phyloP scores from a whole-genome alignment of 2,888 invertebrate genomes.

The Euproctis similis region DNA sequence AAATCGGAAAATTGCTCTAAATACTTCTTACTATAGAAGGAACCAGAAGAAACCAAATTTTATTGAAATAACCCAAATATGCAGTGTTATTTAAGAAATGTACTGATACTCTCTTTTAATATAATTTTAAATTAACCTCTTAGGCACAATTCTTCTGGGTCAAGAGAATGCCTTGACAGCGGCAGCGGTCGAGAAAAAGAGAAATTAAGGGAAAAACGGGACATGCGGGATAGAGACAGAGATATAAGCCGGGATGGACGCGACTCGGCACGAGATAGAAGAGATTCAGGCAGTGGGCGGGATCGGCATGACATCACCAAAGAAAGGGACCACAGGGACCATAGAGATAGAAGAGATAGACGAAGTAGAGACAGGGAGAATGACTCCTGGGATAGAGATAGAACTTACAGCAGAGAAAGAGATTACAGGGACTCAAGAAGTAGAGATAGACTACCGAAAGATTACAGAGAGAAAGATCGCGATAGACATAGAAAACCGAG shows the following conservation, averaged over 20 bases:
- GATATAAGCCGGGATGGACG: constrained; percentile 58
- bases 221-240: constrained; percentile 51
- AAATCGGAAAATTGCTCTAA: too few species aligned
- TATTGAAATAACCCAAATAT: too few species aligned
- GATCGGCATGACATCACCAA: constrained; percentile 60
- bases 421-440: constrained; percentile 57
- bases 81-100: too few species aligned
- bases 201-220: constrained; percentile 57
- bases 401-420: constrained; percentile 64
- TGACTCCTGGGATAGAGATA: constrained; percentile 56
- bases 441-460: constrained; percentile 67
- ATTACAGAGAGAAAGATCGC: constrained; percentile 64
- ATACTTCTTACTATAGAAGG: too few species aligned
- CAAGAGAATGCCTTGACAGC: constrained; percentile 64
- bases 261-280: constrained; percentile 49
- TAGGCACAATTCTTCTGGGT: constrained; percentile 68
- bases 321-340: constrained; percentile 47
- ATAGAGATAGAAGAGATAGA: constrained; percentile 39
- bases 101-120: background rate
- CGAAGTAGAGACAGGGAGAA: constrained; percentile 58
- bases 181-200: constrained; percentile 71
- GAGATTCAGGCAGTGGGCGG: constrained; percentile 63
- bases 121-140: constrained; percentile 2
- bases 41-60: too few species aligned
- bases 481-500: constrained; percentile 75